A percentile compares a stretch with the other conserved stretches of the same genome.
phyloP scores from a whole-genome alignment of 2,888 invertebrate species.

The Lottia gigantea region DNA sequence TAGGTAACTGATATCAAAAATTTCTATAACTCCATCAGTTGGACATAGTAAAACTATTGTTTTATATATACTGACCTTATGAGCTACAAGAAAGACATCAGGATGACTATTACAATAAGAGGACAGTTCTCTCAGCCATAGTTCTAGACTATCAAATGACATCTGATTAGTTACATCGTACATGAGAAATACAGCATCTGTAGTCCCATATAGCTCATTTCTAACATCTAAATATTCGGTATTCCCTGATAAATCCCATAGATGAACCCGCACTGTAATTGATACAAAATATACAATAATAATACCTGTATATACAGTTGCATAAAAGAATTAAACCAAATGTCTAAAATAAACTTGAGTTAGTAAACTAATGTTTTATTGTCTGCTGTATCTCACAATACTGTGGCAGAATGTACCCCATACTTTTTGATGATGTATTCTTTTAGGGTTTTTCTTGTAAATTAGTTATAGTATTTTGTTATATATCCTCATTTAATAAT shows the following conservation, averaged over 20 bases:
- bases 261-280: constrained; percentile 61
- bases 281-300: neutral
- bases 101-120: constrained; percentile 47
- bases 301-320: constrained; percentile 1
- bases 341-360: too few species aligned
- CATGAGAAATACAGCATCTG: constrained; percentile 62
- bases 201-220: constrained; percentile 62
- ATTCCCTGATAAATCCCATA: constrained; percentile 66
- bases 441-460: too few species aligned
- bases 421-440: too few species aligned
- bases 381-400: too few species aligned
- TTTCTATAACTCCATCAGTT: too few species aligned
- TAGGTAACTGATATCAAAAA: too few species aligned
- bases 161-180: constrained; percentile 62
- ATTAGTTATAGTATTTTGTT: too few species aligned
- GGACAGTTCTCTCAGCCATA: constrained; percentile 59
- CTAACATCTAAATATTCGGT: constrained; percentile 63
- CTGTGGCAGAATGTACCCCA: too few species aligned
- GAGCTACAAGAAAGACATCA: constrained; percentile 55
- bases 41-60: too few species aligned
- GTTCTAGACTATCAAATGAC: constrained; percentile 60
- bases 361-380: too few species aligned
- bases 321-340: too few species aligned
- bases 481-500: too few species aligned
- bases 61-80: constrained; percentile 43